Percentiles rank a stretch among this genome's conserved stretches.
These are phyloP conservation scores for Bambusicola thoracicus DNA, from an alignment of 2,113 vertebrate species.

Conservation along the genomic window DNA sequence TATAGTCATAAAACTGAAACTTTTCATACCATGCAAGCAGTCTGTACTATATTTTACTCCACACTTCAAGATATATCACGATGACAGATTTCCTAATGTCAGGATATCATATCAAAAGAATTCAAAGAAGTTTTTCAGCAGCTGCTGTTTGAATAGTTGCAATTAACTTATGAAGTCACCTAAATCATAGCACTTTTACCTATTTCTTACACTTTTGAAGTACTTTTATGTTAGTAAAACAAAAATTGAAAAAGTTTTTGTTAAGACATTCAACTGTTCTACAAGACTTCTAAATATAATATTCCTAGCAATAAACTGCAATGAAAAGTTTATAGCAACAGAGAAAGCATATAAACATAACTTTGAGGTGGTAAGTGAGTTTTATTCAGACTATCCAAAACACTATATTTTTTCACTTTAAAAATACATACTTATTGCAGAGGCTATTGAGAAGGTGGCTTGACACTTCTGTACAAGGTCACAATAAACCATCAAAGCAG, in stretches of 20 bases:
- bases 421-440: neutral
- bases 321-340: neutral
- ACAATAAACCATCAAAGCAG: neutral
- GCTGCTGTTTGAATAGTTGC: constrained; percentile 35
- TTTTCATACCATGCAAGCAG: constrained; percentile 25
- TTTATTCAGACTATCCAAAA: constrained; percentile 7
- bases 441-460: neutral
- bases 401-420: neutral
- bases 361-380: neutral
- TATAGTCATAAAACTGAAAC: constrained; percentile 35
- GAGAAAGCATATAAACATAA: constrained; percentile 8
- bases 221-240: constrained; percentile 6
- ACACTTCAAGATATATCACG: constrained; percentile 49
- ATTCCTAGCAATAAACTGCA: neutral
- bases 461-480: constrained; percentile 5
- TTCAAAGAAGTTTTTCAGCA: constrained; percentile 35
- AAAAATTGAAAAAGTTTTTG: neutral
- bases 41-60: constrained; percentile 24
- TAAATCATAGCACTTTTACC: neutral
- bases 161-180: constrained; percentile 32
- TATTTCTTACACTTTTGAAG: neutral
- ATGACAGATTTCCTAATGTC: constrained; percentile 46
- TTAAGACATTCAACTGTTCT: neutral
- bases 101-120: constrained; percentile 35
- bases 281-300: neutral